These are phyloP conservation scores for Bugulina stolonifera DNA, from an alignment of 2,888 invertebrate genomes.

Conservation along the genomic window DNA sequence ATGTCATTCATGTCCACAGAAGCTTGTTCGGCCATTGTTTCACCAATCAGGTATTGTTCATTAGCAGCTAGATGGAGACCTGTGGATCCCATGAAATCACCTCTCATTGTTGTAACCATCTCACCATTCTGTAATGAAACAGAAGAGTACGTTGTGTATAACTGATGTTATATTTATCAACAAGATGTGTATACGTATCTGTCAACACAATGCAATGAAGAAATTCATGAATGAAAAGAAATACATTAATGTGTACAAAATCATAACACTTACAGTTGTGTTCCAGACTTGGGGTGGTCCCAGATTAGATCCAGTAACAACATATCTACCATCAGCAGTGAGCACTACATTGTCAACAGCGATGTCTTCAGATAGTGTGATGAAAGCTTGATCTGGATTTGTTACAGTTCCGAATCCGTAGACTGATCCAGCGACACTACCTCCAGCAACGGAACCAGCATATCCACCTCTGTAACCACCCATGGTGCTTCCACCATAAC, in stretches of 20 bases:
- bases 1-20: slow-evolving; percentile 43
- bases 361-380: slow-evolving; percentile 47
- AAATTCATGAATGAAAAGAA: too few relatives aligned
- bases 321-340: slow-evolving; percentile 45
- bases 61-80: slow-evolving; percentile 50
- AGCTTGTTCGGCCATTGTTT: slow-evolving; percentile 45
- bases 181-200: too few relatives aligned
- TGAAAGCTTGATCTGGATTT: slow-evolving; percentile 24
- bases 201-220: too few relatives aligned
- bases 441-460: slow-evolving; percentile 34
- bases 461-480: slow-evolving; percentile 32
- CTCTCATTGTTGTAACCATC: slow-evolving; percentile 49
- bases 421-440: slow-evolving; percentile 28
- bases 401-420: slow-evolving; percentile 29
- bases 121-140: slow-evolving; percentile 46
- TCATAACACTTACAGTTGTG: slow-evolving; percentile 46
- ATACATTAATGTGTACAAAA: too few relatives aligned
- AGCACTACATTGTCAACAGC: slow-evolving; percentile 51
- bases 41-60: slow-evolving; percentile 50
- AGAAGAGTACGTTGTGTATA: too few relatives aligned
- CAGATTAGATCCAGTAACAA: slow-evolving; percentile 50
- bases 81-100: slow-evolving; percentile 49
- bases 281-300: slow-evolving; percentile 54
- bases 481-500: slow-evolving; percentile 27
- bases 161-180: too few relatives aligned